Percentiles rank a stretch among this genome's conserved stretches.
These are phyloP conservation scores for Setipinna tenuifilis DNA, from an alignment of 2,797 vertebrate genomes.

Conservation along the genomic window DNA sequence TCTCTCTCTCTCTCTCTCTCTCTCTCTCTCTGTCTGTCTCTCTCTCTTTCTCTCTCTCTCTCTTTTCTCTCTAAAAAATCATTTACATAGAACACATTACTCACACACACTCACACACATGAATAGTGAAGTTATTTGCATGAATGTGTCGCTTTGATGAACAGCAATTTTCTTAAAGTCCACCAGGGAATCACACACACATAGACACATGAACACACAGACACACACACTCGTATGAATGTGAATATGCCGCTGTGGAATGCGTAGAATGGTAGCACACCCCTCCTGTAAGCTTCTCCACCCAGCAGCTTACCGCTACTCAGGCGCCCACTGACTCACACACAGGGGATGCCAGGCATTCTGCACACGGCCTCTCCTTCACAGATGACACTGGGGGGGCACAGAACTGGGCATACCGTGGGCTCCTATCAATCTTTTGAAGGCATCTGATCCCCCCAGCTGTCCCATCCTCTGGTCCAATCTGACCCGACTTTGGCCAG, in stretches of 20 bases:
- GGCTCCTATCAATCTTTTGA: neutral
- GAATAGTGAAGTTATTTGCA: neutral
- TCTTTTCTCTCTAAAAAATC: slow-evolving; percentile 27
- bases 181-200: neutral
- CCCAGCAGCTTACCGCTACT: too few species aligned
- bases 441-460: neutral
- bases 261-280: slow-evolving; percentile 13
- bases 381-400: slow-evolving; percentile 3
- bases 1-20: too few species aligned
- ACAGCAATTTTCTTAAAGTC: neutral
- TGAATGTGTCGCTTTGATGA: neutral
- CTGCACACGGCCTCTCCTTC: neutral
- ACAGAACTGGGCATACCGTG: neutral
- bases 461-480: neutral
- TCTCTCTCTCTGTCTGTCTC: too few species aligned
- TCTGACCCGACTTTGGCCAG: neutral
- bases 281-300: neutral
- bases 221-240: neutral
- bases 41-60: neutral
- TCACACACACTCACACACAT: neutral
- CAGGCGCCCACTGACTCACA: neutral
- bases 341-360: neutral
- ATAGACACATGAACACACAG: too few species aligned
- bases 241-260: neutral
- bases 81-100: neutral